Conservation (phyloP, 2,113 vertebrate species). For the Alosa alosa region DNA sequence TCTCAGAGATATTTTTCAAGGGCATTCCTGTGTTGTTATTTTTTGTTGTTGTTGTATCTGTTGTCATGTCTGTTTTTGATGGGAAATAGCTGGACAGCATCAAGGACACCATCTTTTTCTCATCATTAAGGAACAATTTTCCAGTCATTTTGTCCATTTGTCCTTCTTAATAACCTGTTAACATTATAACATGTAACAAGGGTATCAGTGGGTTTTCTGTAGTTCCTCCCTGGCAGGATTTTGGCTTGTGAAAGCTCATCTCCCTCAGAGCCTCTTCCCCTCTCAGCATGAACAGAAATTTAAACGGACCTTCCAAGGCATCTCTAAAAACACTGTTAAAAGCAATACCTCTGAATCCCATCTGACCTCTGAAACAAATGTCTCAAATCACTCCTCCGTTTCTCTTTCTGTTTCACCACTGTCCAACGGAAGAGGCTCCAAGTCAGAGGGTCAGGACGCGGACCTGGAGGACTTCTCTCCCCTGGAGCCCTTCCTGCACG, state of each 20-base stretch:
- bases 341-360: background rate
- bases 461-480: constrained; percentile 15
- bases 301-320: background rate
- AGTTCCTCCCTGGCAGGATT: background rate
- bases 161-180: background rate
- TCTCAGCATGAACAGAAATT: background rate
- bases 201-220: background rate
- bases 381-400: background rate
- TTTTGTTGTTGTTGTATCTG: background rate
- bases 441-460: constrained; percentile 7
- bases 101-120: constrained; percentile 17
- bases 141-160: background rate
- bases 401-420: constrained; percentile 4
- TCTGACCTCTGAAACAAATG: background rate
- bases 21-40: constrained; percentile 12
- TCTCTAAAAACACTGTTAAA: background rate
- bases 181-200: background rate
- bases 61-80: background rate
- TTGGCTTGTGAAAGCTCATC: background rate
- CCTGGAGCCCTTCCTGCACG: constrained; percentile 67
- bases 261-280: background rate
- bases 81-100: constrained; percentile 4
- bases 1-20: background rate
- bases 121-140: background rate
- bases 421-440: constrained; percentile 40